phyloP scores from a whole-genome alignment of 2,113 vertebrate genomes.

The Rhodinocichla rosea region DNA sequence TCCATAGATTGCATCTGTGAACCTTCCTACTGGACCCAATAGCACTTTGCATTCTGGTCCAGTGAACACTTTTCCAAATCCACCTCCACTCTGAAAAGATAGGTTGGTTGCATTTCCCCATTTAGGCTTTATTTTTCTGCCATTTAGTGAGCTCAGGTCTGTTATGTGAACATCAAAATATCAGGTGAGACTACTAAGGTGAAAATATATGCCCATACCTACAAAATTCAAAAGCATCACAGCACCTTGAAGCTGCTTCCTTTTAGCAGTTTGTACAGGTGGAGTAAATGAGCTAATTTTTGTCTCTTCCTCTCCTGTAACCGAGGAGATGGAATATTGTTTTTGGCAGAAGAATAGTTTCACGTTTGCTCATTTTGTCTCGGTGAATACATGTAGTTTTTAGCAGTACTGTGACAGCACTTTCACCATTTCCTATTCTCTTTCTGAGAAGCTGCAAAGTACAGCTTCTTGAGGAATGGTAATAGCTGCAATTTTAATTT shows the following conservation, averaged over 20 bases:
- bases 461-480: not conserved
- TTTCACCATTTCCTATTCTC: not conserved
- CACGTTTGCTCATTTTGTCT: constrained; percentile 6
- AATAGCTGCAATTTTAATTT: constrained; percentile 47
- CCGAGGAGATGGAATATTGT: constrained; percentile 8
- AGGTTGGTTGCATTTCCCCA: not conserved
- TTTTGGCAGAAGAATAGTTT: constrained; percentile 38
- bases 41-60: not conserved
- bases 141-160: not conserved
- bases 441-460: not conserved
- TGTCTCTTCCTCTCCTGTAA: not conserved
- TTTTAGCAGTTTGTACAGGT: not conserved
- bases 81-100: not conserved
- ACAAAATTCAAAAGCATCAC: not conserved
- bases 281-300: constrained; percentile 18
- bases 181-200: not conserved
- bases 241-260: not conserved
- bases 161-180: not conserved
- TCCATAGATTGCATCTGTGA: fast-evolving
- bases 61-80: not conserved
- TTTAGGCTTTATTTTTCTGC: not conserved
- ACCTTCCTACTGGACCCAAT: not conserved
- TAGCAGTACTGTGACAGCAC: not conserved
- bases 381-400: not conserved
- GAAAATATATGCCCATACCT: not conserved